phyloP scores from a whole-genome alignment of 92 coral and sea anemone genomes.

The Zoanthus solanderi region DNA sequence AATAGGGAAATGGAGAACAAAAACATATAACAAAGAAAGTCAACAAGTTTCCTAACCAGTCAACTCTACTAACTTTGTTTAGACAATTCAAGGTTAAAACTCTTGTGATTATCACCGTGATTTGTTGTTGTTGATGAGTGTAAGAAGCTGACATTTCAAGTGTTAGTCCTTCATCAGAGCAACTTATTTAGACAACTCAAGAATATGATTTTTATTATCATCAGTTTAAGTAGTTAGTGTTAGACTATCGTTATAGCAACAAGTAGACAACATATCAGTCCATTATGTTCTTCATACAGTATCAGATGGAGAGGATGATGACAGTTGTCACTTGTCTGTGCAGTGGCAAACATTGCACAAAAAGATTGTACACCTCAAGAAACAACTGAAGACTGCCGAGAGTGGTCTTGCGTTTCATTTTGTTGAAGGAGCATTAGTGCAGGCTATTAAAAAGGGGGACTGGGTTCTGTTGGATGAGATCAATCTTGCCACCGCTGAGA shows the following conservation, averaged over 20 bases:
- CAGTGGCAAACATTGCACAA: conserved; percentile 81
- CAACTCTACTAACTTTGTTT: neutral
- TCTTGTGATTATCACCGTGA: too few relatives aligned
- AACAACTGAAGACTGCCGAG: conserved; percentile 91
- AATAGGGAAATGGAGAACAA: too few relatives aligned
- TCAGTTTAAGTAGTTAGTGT: too few relatives aligned
- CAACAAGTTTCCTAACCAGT: too few relatives aligned
- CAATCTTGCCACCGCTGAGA: conserved; percentile 97
- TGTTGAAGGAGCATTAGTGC: conserved; percentile 94
- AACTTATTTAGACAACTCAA: too few relatives aligned
- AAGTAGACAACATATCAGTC: too few relatives aligned
- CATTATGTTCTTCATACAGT: conserved; percentile 3
- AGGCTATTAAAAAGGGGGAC: conserved; percentile 84
- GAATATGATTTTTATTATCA: too few relatives aligned
- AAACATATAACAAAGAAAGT: too few relatives aligned
- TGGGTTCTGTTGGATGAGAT: conserved; percentile 98
- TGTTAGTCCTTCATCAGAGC: too few relatives aligned
- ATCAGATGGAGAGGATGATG: conserved; percentile 25
- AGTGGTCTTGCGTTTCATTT: conserved; percentile 89
- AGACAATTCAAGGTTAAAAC: neutral
- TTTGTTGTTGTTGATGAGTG: too few relatives aligned
- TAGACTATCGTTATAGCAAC: too few relatives aligned
- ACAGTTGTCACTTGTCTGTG: conserved; percentile 29
- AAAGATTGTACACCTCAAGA: conserved; percentile 71
- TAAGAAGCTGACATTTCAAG: too few relatives aligned